These are phyloP conservation scores for Tetraneura akinire DNA, from an alignment of 1,140 invertebrate genomes.

Conservation along the genomic window DNA sequence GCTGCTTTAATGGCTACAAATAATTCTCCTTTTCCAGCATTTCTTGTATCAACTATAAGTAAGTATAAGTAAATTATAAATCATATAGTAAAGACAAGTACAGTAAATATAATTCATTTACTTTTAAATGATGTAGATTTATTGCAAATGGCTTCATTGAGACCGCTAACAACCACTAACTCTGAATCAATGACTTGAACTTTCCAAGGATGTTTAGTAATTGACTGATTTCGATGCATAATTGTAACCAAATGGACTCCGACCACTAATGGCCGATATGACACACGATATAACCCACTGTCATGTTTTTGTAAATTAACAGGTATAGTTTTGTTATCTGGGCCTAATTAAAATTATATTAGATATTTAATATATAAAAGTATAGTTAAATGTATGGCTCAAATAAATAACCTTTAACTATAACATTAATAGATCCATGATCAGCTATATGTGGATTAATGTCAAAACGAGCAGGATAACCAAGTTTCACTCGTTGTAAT, in stretches of 20 bases:
- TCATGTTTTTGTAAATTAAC: constrained; percentile 62
- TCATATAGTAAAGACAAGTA: background rate
- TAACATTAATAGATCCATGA: constrained; percentile 55
- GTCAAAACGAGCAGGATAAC: constrained; percentile 65
- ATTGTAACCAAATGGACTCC: constrained; percentile 67
- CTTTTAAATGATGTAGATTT: constrained; percentile 78
- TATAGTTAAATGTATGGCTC: too few species aligned
- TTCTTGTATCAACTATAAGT: constrained; percentile 64
- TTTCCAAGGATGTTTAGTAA: constrained; percentile 67
- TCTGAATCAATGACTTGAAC: constrained; percentile 85
- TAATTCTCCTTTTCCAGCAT: constrained; percentile 80
- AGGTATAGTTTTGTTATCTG: constrained; percentile 65
- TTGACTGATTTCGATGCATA: constrained; percentile 62
- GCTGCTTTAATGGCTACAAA: constrained; percentile 76
- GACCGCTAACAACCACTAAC: constrained; percentile 75
- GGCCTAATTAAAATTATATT: constrained; percentile 59
- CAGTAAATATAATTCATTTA: constrained; percentile 56
- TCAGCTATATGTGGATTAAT: constrained; percentile 60
- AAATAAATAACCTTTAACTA: constrained; percentile 54
- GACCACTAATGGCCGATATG: constrained; percentile 65
- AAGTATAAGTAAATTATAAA: constrained; percentile 49
- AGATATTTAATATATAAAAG: background rate
- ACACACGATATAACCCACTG: constrained; percentile 62
- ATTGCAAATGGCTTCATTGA: constrained; percentile 79
- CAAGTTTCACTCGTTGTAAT: constrained; percentile 63